Evolutionary conservation across 2,797 vertebrate species (phyloP).

Genomic region (Masticophis lateralis): DNA sequence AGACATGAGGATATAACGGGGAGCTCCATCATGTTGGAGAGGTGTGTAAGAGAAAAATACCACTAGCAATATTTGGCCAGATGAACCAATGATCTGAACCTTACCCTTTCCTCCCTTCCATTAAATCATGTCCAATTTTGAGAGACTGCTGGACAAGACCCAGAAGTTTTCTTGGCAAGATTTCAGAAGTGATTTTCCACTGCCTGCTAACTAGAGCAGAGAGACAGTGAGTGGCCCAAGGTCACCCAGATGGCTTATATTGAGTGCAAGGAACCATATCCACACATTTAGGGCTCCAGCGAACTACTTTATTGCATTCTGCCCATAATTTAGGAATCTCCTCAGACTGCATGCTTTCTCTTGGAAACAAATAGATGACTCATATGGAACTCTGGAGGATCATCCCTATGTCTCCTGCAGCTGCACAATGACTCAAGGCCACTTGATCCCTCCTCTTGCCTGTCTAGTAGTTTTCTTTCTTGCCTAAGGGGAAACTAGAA

Average conservation of each 20-base stretch:
- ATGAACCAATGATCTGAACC: neutral
- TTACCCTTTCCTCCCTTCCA: neutral
- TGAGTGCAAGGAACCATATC: neutral
- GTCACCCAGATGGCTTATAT: neutral
- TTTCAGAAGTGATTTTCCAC: neutral
- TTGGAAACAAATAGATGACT: neutral
- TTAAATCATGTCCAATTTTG: neutral
- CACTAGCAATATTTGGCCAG: neutral
- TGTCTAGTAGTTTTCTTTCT: neutral
- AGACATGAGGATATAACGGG: neutral
- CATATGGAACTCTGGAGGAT: neutral
- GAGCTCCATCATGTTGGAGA: neutral
- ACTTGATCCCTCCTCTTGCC: neutral
- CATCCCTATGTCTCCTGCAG: neutral
- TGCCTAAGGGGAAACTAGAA: neutral
- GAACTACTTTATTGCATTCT: neutral
- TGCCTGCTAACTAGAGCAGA: neutral
- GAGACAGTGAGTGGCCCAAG: neutral
- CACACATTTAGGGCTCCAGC: neutral
- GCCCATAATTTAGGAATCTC: neutral
- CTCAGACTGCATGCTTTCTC: neutral
- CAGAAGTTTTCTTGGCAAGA: neutral
- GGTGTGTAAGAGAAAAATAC: neutral
- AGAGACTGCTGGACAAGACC: neutral
- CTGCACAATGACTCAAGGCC: neutral